A percentile compares a stretch with the other conserved stretches of the same genome.
phyloP scores from a whole-genome alignment of 2,113 vertebrate species.

The Tringa solitaria region DNA sequence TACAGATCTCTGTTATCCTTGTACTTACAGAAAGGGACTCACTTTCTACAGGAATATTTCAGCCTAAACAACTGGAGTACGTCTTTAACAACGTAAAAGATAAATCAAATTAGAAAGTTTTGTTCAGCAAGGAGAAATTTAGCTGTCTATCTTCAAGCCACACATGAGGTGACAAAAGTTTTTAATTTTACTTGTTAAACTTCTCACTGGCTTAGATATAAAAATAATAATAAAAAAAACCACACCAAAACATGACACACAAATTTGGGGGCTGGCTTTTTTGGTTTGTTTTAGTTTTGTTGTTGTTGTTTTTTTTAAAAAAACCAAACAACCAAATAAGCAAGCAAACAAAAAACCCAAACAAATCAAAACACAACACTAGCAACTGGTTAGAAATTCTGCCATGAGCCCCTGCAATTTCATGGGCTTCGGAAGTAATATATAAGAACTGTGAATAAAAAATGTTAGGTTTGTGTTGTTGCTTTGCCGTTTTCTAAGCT shows the following conservation, averaged over 20 bases:
- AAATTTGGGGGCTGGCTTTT: neutral
- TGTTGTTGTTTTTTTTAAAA: neutral
- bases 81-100: neutral
- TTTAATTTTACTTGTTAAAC: slow-evolving; percentile 7
- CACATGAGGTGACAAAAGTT: neutral
- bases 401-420: neutral
- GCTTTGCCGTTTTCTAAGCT: neutral
- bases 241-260: neutral
- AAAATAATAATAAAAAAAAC: neutral
- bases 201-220: neutral
- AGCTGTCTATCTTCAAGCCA: neutral
- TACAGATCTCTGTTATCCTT: neutral
- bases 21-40: neutral
- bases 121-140: neutral
- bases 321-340: too few species aligned
- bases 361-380: neutral
- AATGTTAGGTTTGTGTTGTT: neutral
- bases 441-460: neutral
- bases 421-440: neutral
- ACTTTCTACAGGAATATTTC: neutral
- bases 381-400: neutral
- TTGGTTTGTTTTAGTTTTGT: neutral
- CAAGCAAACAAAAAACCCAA: too few species aligned
- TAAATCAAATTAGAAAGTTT: slow-evolving; percentile 6
- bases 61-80: neutral